A percentile compares a stretch with the other conserved stretches of the same genome.
Evolutionary conservation across 2,113 vertebrate genomes (phyloP).

Genomic region (Arvicanthis niloticus): DNA sequence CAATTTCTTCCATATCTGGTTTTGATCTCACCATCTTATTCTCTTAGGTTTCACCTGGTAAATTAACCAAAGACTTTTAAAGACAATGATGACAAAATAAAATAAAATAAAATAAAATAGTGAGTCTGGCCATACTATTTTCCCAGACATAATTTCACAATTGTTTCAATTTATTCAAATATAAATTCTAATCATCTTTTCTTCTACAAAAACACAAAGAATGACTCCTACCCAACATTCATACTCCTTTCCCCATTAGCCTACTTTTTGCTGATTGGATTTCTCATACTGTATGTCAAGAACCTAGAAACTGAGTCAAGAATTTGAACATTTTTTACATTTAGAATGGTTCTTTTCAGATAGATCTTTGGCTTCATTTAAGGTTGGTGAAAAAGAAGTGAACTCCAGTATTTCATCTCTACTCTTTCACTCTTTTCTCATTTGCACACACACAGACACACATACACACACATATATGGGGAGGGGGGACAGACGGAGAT

Average conservation of each 20-base stretch:
- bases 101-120: too few relatives aligned
- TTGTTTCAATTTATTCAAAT: not conserved
- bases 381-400: not conserved
- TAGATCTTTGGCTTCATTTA: not conserved
- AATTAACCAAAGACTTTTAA: not conserved
- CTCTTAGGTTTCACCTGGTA: rapidly evolving
- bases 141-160: rapidly evolving
- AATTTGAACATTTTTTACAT: rapidly evolving
- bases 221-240: not conserved
- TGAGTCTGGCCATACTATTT: not conserved
- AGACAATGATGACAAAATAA: not conserved
- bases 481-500: too few relatives aligned
- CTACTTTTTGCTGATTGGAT: rapidly evolving
- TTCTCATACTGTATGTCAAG: rapidly evolving
- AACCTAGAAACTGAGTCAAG: rapidly evolving
- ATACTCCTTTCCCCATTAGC: rapidly evolving
- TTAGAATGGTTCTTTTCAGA: not conserved
- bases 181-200: rapidly evolving
- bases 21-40: rapidly evolving
- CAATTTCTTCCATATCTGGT: not conserved
- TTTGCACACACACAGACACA: not conserved
- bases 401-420: not conserved
- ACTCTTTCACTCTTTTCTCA: not conserved
- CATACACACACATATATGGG: not conserved
- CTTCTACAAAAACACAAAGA: not conserved